Evolutionary conservation across 2,113 vertebrate genomes (phyloP), one percentile per base, ranked within the genome.

Genomic region (Cricetomys ansorgei): DNA sequence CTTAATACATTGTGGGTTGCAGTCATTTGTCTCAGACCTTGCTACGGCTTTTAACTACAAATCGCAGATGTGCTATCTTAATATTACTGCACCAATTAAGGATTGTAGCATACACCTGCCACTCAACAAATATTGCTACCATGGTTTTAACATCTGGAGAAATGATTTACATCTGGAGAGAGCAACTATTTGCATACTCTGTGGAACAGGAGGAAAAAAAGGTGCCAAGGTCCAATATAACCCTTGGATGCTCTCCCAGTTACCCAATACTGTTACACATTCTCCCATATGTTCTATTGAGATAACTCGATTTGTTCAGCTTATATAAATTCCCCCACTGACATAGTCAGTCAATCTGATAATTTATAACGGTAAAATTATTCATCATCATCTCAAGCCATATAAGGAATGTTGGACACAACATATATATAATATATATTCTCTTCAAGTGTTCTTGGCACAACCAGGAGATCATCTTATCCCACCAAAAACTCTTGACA

Each of bases 361-460:
- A 64, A 93, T 85, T 73, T 95, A 19, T 93, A 50, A 80, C n/a
- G 53, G 94, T 77, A 88, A 81, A 86, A 64, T 57, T 21, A 55
- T 62, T 88, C 59, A 81, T 50, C 43, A 62, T 43, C 45, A 84
- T 77, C 40, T 89, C 23, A 65, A 70, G 29, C 3, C 25, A 72
- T 34, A 2, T 43, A 27, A 62, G 53, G 21, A 53, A 59, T 53
- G 23, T 11, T 93, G 37, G 69, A 50, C 88, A 93, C 73, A 92
- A 70, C 53, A 76, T n/a, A n/a, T n/a, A 25, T 23, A 50, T 17
- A 64, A 8, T 25, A 59, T 70, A 88, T 77, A 37, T 80, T 92
- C 37, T 94, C 77, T 90, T 87, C 1, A 37, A 21, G 69, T 94
- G 21, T 92, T 91, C 70, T 50, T 62, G 1, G 11, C 37, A 64